Conservation (phyloP, 2,113 vertebrate genomes). For the Sebastes fasciatus region DNA sequence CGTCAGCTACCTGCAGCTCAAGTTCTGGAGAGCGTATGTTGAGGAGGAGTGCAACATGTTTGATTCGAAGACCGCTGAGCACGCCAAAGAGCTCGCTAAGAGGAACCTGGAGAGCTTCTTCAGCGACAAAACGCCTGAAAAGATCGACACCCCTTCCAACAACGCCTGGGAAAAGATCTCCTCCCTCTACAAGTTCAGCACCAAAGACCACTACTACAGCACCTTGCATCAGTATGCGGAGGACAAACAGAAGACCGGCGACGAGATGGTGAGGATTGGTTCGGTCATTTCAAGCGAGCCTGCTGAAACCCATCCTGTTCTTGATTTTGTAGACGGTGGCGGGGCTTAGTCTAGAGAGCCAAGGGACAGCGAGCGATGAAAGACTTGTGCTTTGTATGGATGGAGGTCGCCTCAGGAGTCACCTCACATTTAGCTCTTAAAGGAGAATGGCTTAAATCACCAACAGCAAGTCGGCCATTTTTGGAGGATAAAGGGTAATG, state of each 20-base stretch:
- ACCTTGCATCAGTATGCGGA: slow-evolving; percentile 79
- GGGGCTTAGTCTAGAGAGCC: neutral
- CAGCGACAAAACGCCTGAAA: slow-evolving; percentile 36
- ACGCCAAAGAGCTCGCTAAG: slow-evolving; percentile 83
- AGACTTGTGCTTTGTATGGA: no score
- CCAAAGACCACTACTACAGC: slow-evolving; percentile 79
- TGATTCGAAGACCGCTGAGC: slow-evolving; percentile 65
- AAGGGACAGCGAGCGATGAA: no score
- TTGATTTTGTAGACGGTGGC: slow-evolving; percentile 72
- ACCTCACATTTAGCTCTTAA: no score
- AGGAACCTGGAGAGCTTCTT: slow-evolving; percentile 86
- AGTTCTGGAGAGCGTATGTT: slow-evolving; percentile 85
- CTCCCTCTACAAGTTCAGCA: slow-evolving; percentile 68
- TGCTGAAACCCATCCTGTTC: neutral
- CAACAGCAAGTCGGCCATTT: no score
- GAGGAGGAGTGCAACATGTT: slow-evolving; percentile 80
- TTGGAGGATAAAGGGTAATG: no score
- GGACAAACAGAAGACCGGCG: neutral
- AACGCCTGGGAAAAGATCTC: slow-evolving; percentile 85
- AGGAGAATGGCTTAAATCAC: no score
- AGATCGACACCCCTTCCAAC: slow-evolving; percentile 68
- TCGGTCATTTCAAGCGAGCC: rapidly evolving
- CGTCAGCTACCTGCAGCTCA: slow-evolving; percentile 84
- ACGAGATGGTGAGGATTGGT: neutral
- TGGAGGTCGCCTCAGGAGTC: no score